Base-by-base conservation (phyloP, 2,888 invertebrate species). In the Watsonalla cultraria region DNA sequence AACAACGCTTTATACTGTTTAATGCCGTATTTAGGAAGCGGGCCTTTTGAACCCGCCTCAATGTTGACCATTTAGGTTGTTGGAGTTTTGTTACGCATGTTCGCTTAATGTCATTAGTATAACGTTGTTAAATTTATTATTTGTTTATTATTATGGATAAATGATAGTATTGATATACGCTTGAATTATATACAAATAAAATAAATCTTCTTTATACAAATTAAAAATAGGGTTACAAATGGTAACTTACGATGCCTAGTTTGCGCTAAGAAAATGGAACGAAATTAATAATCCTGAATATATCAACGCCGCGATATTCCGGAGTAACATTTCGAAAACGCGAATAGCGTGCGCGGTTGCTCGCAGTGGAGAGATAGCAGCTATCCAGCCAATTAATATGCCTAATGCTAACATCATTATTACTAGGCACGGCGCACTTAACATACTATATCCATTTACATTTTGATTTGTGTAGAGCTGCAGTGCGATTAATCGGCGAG, bases 361-460 rank as follows among this genome's bases (percentile, higher is more conserved):
- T 74, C 71, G 74, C 66, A 70, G 69, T 64, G 70, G 65, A 79
- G 78, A 85, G 88, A 89, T 88, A 86, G 83, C 83, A 79, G 79
- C 81, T 82, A 86, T 86, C 83, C 81, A 76, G 75, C 79, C 89
- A 89, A 90, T 90, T 90, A 90, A 90, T 90, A 90, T 88, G 86
- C 86, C 89, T 90, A 90, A 90, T 90, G 90, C 90, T 89, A 90
- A 90, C 90, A 90, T 90, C 90, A 90, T 90, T 90, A 90, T 90
- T 90, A 90, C 88, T 80, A 81, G 86, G 80, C 83, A 79, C 76
- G 77, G 84, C 82, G 86, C 86, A 86, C 88, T 90, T 89, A 88
- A 85, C 88, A 86, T 88, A 87, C 85, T 87, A 87, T 89, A 90
- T 90, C 86, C 88, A 86, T 89, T 89, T 89, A 87, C 89, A 88